Evolutionary conservation across 2,797 vertebrate genomes (phyloP).

Genomic region (Naso thynnoides): DNA sequence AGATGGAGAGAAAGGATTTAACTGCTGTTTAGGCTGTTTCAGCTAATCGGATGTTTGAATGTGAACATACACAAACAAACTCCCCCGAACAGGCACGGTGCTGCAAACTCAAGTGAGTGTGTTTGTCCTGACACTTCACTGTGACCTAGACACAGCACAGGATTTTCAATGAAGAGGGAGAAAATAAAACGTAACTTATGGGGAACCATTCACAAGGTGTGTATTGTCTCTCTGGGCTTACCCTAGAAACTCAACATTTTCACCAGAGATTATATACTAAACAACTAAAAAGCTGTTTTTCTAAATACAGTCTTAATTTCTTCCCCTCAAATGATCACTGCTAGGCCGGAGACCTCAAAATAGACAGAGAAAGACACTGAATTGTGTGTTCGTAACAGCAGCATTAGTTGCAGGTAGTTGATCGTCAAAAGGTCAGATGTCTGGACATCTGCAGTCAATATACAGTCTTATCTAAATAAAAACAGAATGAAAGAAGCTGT

Average conservation of each 20-base stretch:
- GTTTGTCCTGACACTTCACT: conserved; percentile 72
- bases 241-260: not conserved
- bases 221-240: not conserved
- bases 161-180: conserved; percentile 33
- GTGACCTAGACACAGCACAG: conserved; percentile 51
- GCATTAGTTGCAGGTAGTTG: conserved; percentile 10
- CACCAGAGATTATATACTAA: not conserved
- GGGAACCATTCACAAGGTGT: not conserved
- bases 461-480: conserved; percentile 56
- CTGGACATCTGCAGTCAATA: conserved; percentile 62
- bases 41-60: conserved; percentile 76
- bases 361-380: not conserved
- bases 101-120: conserved; percentile 61
- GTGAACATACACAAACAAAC: conserved; percentile 69
- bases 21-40: conserved; percentile 59
- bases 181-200: conserved; percentile 9
- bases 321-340: not conserved
- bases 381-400: not conserved
- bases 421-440: conserved; percentile 51
- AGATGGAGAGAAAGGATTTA: conserved; percentile 75
- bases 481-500: conserved; percentile 36
- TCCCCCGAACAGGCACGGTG: conserved; percentile 49
- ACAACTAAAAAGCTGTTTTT: conserved; percentile 3
- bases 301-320: not conserved
- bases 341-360: not conserved